Evolutionary conservation across 2,888 invertebrate species (phyloP).

Genomic region (Empis stercorea): DNA sequence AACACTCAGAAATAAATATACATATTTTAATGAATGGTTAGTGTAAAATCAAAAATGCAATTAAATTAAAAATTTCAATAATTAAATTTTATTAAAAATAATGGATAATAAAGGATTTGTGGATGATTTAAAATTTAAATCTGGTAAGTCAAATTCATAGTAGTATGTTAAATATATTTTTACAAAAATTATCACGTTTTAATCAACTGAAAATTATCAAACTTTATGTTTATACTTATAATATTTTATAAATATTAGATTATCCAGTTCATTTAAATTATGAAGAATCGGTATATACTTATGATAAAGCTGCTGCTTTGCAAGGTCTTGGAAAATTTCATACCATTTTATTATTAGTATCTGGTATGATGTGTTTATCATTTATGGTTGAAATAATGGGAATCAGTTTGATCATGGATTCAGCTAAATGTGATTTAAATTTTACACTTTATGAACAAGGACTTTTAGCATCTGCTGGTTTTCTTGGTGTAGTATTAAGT

Average conservation of each 20-base stretch:
- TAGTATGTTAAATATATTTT: too few species aligned
- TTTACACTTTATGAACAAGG: conserved; percentile 43
- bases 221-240: too few species aligned
- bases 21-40: too few species aligned
- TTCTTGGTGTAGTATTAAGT: conserved; percentile 50
- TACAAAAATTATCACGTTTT: too few species aligned
- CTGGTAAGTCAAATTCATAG: too few species aligned
- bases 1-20: too few species aligned
- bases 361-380: conserved; percentile 45
- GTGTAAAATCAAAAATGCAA: too few species aligned
- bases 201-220: too few species aligned
- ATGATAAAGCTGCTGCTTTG: conserved; percentile 11
- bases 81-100: background rate
- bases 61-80: too few species aligned
- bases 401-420: conserved; percentile 47
- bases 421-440: conserved; percentile 48
- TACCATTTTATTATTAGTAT: conserved; percentile 40
- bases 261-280: too few species aligned
- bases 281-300: conserved; percentile 6
- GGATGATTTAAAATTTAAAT: background rate
- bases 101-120: background rate
- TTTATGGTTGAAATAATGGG: conserved; percentile 48
- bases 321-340: conserved; percentile 47
- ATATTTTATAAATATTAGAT: background rate
- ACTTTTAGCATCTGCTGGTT: conserved; percentile 45